A percentile compares a stretch with the other conserved stretches of the same genome.
Conservation (phyloP, 2,113 vertebrate species). For the Oreamnos americanus region DNA sequence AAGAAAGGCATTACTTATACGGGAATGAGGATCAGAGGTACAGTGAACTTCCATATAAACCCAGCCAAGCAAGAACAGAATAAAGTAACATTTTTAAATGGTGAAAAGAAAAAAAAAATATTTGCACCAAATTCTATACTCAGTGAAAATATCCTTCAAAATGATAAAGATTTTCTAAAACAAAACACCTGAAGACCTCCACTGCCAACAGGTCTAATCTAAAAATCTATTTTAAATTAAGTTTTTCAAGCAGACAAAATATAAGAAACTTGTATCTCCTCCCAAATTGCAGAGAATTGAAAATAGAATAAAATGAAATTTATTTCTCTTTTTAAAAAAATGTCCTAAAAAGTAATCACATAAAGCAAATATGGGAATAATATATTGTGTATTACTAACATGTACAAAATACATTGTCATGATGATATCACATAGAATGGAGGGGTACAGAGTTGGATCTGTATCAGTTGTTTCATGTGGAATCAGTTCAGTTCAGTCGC, state of each 20-base stretch:
- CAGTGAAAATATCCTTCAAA: not conserved
- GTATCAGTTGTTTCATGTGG: not conserved
- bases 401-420: not conserved
- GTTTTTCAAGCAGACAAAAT: not conserved
- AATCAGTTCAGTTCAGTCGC: too few relatives aligned
- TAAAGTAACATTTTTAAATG: not conserved
- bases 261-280: not conserved
- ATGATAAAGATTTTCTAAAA: not conserved
- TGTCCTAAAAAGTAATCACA: not conserved
- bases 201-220: not conserved
- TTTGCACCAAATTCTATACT: not conserved
- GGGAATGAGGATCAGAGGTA: not conserved
- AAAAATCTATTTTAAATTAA: not conserved
- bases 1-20: not conserved
- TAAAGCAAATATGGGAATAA: not conserved
- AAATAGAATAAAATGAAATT: not conserved
- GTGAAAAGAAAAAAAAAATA: not conserved
- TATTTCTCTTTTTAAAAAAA: not conserved
- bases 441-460: not conserved
- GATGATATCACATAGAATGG: not conserved
- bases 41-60: not conserved
- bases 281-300: not conserved
- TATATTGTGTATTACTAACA: not conserved
- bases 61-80: not conserved
- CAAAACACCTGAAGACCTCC: not conserved